These are phyloP conservation scores for Apodemia zela DNA, from an alignment of 2,888 invertebrate species.

Conservation along the genomic window DNA sequence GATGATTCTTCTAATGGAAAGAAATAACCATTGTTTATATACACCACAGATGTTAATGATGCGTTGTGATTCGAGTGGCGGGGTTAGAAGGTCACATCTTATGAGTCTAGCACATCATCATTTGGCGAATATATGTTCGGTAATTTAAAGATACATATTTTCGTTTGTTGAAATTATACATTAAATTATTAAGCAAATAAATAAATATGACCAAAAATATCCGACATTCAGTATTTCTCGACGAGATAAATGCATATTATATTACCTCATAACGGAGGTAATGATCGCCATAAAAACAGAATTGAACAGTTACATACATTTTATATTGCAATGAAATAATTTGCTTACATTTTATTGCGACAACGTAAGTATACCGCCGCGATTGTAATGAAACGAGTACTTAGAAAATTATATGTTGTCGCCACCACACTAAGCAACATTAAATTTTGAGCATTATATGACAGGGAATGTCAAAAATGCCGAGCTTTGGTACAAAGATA, in stretches of 20 bases:
- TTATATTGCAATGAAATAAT: conserved; percentile 56
- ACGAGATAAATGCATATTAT: conserved; percentile 25
- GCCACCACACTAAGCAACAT: neutral
- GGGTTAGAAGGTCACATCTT: too few relatives aligned
- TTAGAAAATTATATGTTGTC: neutral
- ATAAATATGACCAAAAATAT: conserved; percentile 1
- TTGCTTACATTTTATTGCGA: conserved; percentile 38
- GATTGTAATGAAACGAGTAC: neutral
- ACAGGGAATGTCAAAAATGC: too few relatives aligned
- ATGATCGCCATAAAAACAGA: conserved; percentile 40
- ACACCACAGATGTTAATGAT: too few relatives aligned
- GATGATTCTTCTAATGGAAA: too few relatives aligned
- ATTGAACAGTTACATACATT: conserved; percentile 43
- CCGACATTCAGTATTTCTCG: neutral
- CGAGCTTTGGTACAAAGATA: neutral
- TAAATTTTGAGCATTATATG: too few relatives aligned
- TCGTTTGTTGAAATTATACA: neutral
- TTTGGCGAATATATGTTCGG: neutral
- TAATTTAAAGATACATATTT: neutral
- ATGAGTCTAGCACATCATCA: too few relatives aligned
- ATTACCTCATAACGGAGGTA: conserved; percentile 33
- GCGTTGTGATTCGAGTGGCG: too few relatives aligned
- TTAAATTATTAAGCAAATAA: neutral
- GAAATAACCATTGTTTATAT: too few relatives aligned
- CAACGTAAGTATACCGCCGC: neutral